phyloP scores from a whole-genome alignment of 2,797 vertebrate genomes.

The Argentina silus region DNA sequence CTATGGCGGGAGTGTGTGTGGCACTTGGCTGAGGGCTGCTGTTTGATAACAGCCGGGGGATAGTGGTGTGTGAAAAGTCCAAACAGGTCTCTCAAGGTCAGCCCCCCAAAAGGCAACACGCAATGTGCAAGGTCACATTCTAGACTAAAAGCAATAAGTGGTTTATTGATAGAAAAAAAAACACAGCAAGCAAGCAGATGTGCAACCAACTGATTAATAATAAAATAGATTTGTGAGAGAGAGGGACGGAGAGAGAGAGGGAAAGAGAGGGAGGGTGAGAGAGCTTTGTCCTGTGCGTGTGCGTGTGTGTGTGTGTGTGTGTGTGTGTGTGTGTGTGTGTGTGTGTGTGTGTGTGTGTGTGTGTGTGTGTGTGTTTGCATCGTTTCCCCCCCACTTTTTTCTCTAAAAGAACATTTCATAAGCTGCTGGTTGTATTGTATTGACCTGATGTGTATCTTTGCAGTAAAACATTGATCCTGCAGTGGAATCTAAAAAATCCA shows the following conservation, averaged over 20 bases:
- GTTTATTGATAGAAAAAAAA: conserved; percentile 87
- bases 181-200: conserved; percentile 74
- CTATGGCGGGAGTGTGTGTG: conserved; percentile 61
- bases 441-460: conserved; percentile 44
- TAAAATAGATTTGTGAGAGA: conserved; percentile 76
- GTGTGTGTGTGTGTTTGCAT: conserved; percentile 20
- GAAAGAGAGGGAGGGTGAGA: conserved; percentile 28
- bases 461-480: conserved; percentile 66
- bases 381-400: conserved; percentile 17
- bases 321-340: conserved; percentile 22
- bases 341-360: conserved; percentile 26
- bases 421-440: conserved; percentile 44
- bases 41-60: conserved; percentile 67
- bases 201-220: conserved; percentile 80
- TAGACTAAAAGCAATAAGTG: conserved; percentile 91
- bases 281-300: conserved; percentile 41
- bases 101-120: conserved; percentile 74
- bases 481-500: conserved; percentile 68
- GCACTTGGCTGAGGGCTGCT: conserved; percentile 72
- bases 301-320: conserved; percentile 7
- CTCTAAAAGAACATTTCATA: conserved; percentile 23
- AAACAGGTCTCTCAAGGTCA: conserved; percentile 85
- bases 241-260: conserved; percentile 33
- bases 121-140: conserved; percentile 84
- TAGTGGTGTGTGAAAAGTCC: conserved; percentile 68